Base-by-base conservation (phyloP, 1,140 invertebrate genomes). In the Drosophila sp. region DNA sequence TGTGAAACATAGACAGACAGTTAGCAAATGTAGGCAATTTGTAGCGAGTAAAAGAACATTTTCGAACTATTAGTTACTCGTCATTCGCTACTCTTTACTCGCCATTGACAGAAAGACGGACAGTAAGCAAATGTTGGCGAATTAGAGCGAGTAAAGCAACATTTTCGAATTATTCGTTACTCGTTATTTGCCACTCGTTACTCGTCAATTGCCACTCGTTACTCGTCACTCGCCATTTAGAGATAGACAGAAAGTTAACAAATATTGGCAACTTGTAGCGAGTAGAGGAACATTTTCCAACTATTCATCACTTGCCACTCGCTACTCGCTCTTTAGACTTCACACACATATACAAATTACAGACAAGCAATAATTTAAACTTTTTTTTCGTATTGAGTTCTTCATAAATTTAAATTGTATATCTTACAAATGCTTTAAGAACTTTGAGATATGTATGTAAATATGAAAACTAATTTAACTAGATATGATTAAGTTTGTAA, bases 381-480 rank as follows among this genome's bases (percentile, higher is more conserved):
- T 58, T 38, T 58, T 17, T 35, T 30, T 35, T 35, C 56, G 32
- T 58, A 8, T 38, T 35, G 56, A 58, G 56, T 64, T 64, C 44
- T 27, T 27, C 23, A 58, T 66, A 56, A 11, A 44, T 66, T 47
- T 54, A 69, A 73, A 73, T 79, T 47, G 67, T 60, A 60, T 84
- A 85, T 77, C 73, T 82, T 78, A 81, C 79, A 80, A 50, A 66
- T 60, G 79, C 79, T 70, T 79, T 58, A 58, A 77, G 62, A 81
- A 78, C 58, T 68, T 71, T 32, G 74, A 70, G 62, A 10, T 60
- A 69, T 32, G 30, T 76, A 70, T 55, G 7, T 58, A 38, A 38
- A 71, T 61, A 86, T 76, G 74, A 78, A 72, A 85, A 87, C 83
- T 86, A 85, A 65, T 86, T 76, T 61, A 80, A 47, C 78, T 85